These are phyloP conservation scores for Microctonus hyperodae DNA, from an alignment of 2,888 invertebrate species.

Conservation along the genomic window DNA sequence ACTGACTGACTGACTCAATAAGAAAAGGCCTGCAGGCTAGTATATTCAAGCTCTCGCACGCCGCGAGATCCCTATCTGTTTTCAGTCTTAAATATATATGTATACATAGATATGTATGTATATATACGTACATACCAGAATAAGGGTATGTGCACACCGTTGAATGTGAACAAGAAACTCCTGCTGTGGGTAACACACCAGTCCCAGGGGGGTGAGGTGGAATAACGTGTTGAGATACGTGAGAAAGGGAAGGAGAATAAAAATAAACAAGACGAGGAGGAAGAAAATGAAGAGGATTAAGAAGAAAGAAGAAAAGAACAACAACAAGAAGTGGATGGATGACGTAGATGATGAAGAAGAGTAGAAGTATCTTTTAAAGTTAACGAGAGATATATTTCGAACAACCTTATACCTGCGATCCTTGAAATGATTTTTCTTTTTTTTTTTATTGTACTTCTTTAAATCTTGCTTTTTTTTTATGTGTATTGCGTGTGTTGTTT, in stretches of 20 bases:
- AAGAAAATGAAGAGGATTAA: neutral
- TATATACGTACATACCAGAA: conserved; percentile 40
- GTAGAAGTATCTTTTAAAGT: neutral
- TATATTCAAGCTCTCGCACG: conserved; percentile 46
- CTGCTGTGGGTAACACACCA: conserved; percentile 33
- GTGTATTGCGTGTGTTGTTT: neutral
- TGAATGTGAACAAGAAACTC: conserved; percentile 35
- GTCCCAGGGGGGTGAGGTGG: neutral
- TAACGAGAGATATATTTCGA: conserved; percentile 3
- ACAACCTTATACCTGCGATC: conserved; percentile 1
- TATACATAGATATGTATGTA: too few relatives aligned
- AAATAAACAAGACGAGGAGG: neutral
- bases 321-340: too few relatives aligned
- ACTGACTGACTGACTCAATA: conserved; percentile 61
- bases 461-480: neutral
- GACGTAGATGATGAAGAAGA: neutral
- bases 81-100: conserved; percentile 41
- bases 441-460: neutral
- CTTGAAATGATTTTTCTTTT: neutral
- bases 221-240: neutral
- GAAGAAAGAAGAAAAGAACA: neutral
- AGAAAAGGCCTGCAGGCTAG: conserved; percentile 47
- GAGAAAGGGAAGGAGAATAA: neutral
- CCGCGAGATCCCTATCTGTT: conserved; percentile 54
- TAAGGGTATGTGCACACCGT: conserved; percentile 55